These are phyloP conservation scores for Sylvia atricapilla DNA, from an alignment of 2,113 vertebrate species.

Conservation along the genomic window DNA sequence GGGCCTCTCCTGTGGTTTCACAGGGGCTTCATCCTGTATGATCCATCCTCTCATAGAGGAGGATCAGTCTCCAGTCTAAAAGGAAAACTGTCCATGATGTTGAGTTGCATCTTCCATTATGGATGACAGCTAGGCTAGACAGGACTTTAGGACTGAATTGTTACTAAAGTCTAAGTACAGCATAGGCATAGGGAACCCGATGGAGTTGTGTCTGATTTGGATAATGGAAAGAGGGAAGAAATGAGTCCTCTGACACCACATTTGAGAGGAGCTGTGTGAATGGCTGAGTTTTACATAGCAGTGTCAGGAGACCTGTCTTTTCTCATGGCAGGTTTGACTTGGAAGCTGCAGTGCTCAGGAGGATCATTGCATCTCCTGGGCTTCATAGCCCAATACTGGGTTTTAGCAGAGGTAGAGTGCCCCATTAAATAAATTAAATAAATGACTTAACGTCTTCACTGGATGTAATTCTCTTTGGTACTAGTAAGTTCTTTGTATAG, in stretches of 20 bases:
- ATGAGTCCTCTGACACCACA: background rate
- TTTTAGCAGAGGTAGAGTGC: background rate
- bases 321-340: background rate
- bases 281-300: background rate
- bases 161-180: background rate
- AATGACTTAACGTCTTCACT: background rate
- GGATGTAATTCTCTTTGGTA: background rate
- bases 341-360: background rate
- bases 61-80: background rate
- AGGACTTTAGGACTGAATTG: background rate
- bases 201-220: background rate
- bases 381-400: background rate
- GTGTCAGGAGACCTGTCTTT: background rate
- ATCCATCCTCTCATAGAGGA: background rate
- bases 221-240: background rate
- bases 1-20: background rate
- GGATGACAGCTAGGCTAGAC: background rate
- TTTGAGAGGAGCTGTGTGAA: background rate
- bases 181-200: background rate
- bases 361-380: background rate
- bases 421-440: background rate
- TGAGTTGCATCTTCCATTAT: background rate
- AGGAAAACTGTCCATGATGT: background rate
- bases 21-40: background rate
- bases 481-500: background rate